These are phyloP conservation scores for Lethenteron camtschaticum DNA, from an alignment of 2,113 vertebrate species.

Conservation along the genomic window DNA sequence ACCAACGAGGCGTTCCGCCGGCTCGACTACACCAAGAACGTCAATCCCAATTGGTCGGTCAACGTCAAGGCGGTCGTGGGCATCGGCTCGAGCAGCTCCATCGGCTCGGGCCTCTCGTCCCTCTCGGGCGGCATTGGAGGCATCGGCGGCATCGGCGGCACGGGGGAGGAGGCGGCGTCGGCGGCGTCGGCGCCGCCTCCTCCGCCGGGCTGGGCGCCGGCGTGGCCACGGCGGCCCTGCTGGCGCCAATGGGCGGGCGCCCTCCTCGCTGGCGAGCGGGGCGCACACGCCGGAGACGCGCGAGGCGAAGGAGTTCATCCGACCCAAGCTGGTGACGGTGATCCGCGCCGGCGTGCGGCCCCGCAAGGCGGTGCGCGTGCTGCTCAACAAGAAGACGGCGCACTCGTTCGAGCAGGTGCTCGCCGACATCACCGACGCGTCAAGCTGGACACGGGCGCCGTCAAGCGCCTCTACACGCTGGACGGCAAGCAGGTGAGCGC, in stretches of 20 bases:
- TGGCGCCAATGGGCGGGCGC: slow-evolving; percentile 22
- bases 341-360: slow-evolving; percentile 90
- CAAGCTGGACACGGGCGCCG: slow-evolving; percentile 77
- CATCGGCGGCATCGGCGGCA: too few species aligned
- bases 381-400: slow-evolving; percentile 95
- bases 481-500: slow-evolving; percentile 73
- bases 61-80: slow-evolving; percentile 37
- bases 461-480: slow-evolving; percentile 73
- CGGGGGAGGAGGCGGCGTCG: too few species aligned
- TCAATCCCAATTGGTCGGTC: slow-evolving; percentile 91
- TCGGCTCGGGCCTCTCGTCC: background rate
- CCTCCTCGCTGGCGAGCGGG: slow-evolving; percentile 45
- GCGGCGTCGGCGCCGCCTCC: too few species aligned
- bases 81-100: slow-evolving; percentile 1
- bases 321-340: slow-evolving; percentile 86
- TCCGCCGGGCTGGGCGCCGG: too few species aligned
- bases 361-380: slow-evolving; percentile 64
- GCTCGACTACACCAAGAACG: slow-evolving; percentile 89
- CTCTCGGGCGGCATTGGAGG: background rate
- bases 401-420: slow-evolving; percentile 95
- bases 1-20: slow-evolving; percentile 85
- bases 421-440: slow-evolving; percentile 81
- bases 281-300: slow-evolving; percentile 34
- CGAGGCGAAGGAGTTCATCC: slow-evolving; percentile 79
- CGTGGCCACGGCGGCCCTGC: too few species aligned